Conservation (phyloP, 2,888 invertebrate species). For the Drosophila vallismaia region DNA sequence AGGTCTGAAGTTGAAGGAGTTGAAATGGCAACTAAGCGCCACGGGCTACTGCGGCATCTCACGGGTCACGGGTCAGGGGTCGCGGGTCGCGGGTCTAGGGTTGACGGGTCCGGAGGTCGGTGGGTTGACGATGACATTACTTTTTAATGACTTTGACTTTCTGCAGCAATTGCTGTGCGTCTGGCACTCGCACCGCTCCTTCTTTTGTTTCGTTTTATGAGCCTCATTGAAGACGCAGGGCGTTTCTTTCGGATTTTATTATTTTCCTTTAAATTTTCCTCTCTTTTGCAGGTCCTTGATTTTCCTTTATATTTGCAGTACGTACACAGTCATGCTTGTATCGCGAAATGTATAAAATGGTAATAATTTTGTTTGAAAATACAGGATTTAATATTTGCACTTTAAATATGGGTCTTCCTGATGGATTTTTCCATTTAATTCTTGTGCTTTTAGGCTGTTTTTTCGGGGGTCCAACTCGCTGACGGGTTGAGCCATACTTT, state of each 20-base stretch:
- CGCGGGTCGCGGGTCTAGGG: background rate
- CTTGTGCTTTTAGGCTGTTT: background rate
- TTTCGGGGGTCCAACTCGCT: background rate
- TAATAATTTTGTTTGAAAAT: background rate
- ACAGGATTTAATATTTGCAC: background rate
- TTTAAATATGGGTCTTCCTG: background rate
- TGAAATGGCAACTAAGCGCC: constrained; percentile 51
- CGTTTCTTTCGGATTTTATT: constrained; percentile 33
- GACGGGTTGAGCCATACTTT: background rate
- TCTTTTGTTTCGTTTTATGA: constrained; percentile 48
- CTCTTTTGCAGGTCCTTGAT: constrained; percentile 5
- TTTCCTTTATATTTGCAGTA: background rate
- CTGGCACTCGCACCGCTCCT: constrained; percentile 37
- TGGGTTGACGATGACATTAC: constrained; percentile 76
- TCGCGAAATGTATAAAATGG: background rate
- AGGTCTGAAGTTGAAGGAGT: constrained; percentile 62
- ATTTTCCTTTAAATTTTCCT: constrained; percentile 14
- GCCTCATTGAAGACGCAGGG: constrained; percentile 46
- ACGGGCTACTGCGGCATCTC: constrained; percentile 28
- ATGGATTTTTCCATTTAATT: background rate
- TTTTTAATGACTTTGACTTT: constrained; percentile 80
- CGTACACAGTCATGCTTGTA: background rate
- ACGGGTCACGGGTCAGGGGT: background rate
- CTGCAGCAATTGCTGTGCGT: constrained; percentile 69
- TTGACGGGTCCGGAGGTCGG: constrained; percentile 2